Evolutionary conservation across 2,797 vertebrate genomes (phyloP), one percentile per base, ranked within the genome.

Genomic region (Clarias platycephalus): DNA sequence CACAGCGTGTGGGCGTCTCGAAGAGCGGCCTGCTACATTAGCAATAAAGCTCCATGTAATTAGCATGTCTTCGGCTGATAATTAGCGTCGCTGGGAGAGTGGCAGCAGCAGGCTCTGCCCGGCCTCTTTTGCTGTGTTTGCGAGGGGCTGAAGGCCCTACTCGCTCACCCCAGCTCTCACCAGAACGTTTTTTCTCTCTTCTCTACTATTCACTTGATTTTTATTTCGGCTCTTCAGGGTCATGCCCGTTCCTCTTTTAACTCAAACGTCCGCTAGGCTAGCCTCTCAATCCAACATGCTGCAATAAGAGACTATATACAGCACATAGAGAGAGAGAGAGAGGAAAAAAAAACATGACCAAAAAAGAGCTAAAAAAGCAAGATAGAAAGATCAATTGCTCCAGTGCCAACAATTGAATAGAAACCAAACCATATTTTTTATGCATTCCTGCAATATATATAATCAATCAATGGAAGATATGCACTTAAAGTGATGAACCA

Each of bases 61-160:
- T 97, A 95, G 95, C 94, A 91, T 95, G 94, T 95, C 94, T 96
- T 96, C 95, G 94, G 93, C 94, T 94, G 94, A 95, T 97, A 97
- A 96, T 97, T 97, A 97, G 94, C 92, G 90, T 94, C 94, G 91
- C 94, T 93, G 91, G 94, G 96, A 93, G 93, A 96, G 92, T 93
- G 93, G 91, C 92, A 95, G 93, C 90, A 91, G 82, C 88, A 87
- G 90, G 93, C 90, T 88, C 88, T 89, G 88, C 90, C 92, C 92
- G 94, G 93, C 89, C 91, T 94, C 94, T 88, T 91, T 90, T 94
- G 93, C 93, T 90, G 94, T 95, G 93, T 95, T 95, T 95, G 94
- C 92, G 91, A 93, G 92, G 93, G 89, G 91, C 93, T 94, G 90
- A 88, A 92, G 93, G 94, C 91, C 92, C 87, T 88, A 87, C 89